Conservation (phyloP, 2,797 vertebrate genomes). For the Allobates femoralis region DNA sequence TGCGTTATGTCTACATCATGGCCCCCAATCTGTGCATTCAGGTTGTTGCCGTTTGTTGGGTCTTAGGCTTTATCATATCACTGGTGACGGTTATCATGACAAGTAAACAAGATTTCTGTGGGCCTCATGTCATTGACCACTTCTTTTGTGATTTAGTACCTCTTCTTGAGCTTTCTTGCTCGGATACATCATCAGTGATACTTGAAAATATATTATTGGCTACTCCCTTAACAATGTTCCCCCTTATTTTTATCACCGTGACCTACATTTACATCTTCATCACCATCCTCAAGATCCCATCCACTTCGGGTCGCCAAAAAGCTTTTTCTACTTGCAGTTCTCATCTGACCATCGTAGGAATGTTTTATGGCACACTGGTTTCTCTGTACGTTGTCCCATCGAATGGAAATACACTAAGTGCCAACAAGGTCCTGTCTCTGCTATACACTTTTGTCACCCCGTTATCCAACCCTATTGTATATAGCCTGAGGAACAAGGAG, state of each 20-base stretch:
- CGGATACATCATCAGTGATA: conserved; percentile 41
- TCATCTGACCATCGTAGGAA: conserved; percentile 62
- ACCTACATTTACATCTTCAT: conserved; percentile 65
- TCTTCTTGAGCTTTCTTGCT: conserved; percentile 64
- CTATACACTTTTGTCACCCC: conserved; percentile 46
- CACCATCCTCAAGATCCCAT: conserved; percentile 65
- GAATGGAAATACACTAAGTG: conserved; percentile 2
- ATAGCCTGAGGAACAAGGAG: conserved; percentile 49
- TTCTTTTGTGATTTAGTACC: conserved; percentile 70
- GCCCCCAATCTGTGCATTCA: conserved; percentile 51
- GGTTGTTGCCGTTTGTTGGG: conserved; percentile 60
- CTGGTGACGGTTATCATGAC: conserved; percentile 54
- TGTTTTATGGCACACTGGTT: conserved; percentile 44
- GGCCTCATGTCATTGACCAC: conserved; percentile 62
- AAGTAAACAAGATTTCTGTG: conserved; percentile 48
- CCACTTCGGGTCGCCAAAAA: conserved; percentile 59
- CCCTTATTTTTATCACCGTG: conserved; percentile 63
- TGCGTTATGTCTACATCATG: conserved; percentile 72
- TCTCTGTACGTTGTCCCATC: conserved; percentile 22
- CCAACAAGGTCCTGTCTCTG: conserved; percentile 43
- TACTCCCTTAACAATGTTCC: conserved; percentile 58
- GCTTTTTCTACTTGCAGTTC: conserved; percentile 51
- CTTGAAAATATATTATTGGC: conserved; percentile 64
- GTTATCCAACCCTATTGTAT: conserved; percentile 49
- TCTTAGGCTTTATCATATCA: conserved; percentile 61